Conservation (phyloP, 2,113 vertebrate genomes). For the Paramormyrops kingsleyae region DNA sequence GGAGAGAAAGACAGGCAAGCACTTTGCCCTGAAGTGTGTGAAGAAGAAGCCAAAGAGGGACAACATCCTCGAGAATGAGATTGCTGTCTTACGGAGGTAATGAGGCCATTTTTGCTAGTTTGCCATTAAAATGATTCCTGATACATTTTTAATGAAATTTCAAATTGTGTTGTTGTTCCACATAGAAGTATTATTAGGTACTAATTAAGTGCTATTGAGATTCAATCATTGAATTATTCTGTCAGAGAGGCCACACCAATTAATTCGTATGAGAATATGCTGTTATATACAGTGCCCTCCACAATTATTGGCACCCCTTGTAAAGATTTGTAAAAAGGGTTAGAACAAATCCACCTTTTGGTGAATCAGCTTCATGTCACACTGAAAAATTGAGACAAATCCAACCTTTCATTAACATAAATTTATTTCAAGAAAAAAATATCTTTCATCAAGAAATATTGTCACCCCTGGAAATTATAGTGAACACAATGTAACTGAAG, state of each 20-base stretch:
- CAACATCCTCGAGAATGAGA: slow-evolving; percentile 87
- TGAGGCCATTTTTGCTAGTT: slow-evolving; percentile 10
- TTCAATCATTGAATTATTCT: background rate
- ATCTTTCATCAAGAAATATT: too few species aligned
- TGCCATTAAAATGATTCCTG: background rate
- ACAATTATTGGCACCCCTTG: too few species aligned
- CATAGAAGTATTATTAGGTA: background rate
- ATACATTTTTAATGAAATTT: background rate
- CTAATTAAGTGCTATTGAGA: background rate
- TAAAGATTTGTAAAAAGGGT: too few species aligned
- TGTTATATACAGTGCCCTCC: background rate
- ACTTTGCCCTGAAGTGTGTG: slow-evolving; percentile 90
- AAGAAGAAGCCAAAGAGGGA: slow-evolving; percentile 84
- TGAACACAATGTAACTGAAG: too few species aligned
- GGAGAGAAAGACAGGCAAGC: slow-evolving; percentile 79
- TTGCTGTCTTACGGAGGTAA: slow-evolving; percentile 85
- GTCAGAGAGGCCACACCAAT: background rate
- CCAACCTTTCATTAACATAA: too few species aligned
- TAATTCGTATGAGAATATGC: background rate
- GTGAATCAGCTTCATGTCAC: too few species aligned
- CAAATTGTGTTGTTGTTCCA: background rate
- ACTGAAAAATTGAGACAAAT: too few species aligned
- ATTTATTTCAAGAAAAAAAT: too few species aligned
- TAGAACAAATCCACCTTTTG: too few species aligned
- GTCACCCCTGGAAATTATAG: too few species aligned